Evolutionary conservation across 2,888 invertebrate genomes (phyloP).

Genomic region (Cactoblastis cactorum): DNA sequence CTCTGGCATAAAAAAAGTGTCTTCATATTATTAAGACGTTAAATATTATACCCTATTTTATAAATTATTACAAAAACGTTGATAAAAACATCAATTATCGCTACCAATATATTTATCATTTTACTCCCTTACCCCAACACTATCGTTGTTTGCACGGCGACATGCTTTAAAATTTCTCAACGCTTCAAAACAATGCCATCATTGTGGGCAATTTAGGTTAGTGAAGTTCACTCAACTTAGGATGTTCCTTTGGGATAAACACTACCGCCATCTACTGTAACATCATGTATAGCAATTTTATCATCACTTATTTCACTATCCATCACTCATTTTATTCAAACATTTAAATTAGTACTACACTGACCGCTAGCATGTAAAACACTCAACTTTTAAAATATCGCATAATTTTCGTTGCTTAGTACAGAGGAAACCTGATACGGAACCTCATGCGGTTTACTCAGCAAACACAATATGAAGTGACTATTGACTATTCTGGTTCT

Average conservation of each 20-base stretch:
- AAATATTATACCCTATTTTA: not conserved
- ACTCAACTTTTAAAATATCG: constrained; percentile 7
- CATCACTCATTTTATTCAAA: constrained; percentile 31
- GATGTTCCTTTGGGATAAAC: constrained; percentile 65
- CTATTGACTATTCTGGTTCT: constrained; percentile 77
- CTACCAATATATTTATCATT: not conserved
- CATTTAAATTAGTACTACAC: not conserved
- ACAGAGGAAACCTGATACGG: constrained; percentile 60
- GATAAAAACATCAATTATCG: constrained; percentile 3
- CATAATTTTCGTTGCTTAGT: constrained; percentile 28
- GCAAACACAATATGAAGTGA: constrained; percentile 76
- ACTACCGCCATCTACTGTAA: constrained; percentile 45
- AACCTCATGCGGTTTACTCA: constrained; percentile 70
- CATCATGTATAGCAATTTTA: constrained; percentile 16
- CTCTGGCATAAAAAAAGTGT: no score
- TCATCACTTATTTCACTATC: constrained; percentile 20
- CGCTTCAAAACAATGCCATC: constrained; percentile 56
- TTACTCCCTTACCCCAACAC: constrained; percentile 13
- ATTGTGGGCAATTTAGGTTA: constrained; percentile 71
- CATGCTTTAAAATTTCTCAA: constrained; percentile 48
- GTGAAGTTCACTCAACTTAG: constrained; percentile 70
- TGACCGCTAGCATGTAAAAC: constrained; percentile 32
- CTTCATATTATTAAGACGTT: no score
- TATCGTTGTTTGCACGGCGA: constrained; percentile 48
- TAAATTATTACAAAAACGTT: not conserved